Evolutionary conservation across 2,888 invertebrate species (phyloP).

Genomic region (Lochmaea capreae): DNA sequence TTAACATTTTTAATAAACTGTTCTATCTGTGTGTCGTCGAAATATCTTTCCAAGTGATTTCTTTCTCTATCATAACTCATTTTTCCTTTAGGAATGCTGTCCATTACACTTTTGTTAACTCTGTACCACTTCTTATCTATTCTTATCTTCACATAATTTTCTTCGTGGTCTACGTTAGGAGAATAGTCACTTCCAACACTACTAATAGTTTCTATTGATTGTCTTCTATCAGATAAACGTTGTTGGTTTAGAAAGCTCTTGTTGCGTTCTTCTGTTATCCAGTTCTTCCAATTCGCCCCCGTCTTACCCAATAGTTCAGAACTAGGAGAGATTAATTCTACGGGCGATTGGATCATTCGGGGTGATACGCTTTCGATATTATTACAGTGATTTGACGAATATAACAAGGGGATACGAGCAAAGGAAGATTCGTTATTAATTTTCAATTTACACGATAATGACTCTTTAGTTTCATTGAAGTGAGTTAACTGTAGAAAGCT

Average conservation of each 20-base stretch:
- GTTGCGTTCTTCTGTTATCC: slow-evolving; percentile 34
- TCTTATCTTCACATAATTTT: slow-evolving; percentile 36
- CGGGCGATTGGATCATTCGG: slow-evolving; percentile 7
- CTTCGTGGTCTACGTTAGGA: slow-evolving; percentile 20
- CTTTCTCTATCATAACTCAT: slow-evolving; percentile 50
- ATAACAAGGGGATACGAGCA: not conserved
- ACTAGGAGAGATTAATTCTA: slow-evolving; percentile 10
- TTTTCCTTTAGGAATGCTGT: slow-evolving; percentile 51
- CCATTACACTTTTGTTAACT: slow-evolving; percentile 33
- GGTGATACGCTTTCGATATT: slow-evolving; percentile 1
- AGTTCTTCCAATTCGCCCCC: slow-evolving; percentile 32
- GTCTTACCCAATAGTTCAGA: not conserved
- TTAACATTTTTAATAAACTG: slow-evolving; percentile 49
- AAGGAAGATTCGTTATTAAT: slow-evolving; percentile 16
- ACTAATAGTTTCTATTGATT: slow-evolving; percentile 40
- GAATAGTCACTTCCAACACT: slow-evolving; percentile 40
- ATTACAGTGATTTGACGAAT: not conserved
- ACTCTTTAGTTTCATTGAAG: slow-evolving; percentile 4
- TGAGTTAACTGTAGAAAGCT: not conserved
- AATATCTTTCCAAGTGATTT: slow-evolving; percentile 52
- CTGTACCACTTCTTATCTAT: slow-evolving; percentile 41
- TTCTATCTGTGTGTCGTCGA: slow-evolving; percentile 51
- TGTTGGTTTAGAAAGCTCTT: slow-evolving; percentile 25
- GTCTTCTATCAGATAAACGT: slow-evolving; percentile 26
- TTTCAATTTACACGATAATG: not conserved